Percentiles rank a stretch among this genome's conserved stretches.
These are phyloP conservation scores for Struthio camelus DNA, from an alignment of 2,113 vertebrate species.

Conservation along the genomic window DNA sequence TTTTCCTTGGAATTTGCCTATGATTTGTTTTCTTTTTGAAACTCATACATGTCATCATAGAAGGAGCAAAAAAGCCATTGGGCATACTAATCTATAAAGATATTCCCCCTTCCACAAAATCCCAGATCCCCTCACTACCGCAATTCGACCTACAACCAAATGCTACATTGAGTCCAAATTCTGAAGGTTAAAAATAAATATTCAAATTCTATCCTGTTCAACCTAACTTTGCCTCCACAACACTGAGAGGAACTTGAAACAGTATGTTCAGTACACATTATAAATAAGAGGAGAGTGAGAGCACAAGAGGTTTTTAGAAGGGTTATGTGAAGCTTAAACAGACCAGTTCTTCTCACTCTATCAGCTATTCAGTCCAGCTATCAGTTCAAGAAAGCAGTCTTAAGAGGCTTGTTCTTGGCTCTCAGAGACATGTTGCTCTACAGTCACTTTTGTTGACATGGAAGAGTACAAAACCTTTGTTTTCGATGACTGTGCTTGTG, in stretches of 20 bases:
- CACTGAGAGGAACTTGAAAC: not conserved
- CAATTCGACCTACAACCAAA: not conserved
- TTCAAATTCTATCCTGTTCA: not conserved
- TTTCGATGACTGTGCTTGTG: not conserved
- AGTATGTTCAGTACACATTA: not conserved
- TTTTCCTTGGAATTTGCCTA: not conserved
- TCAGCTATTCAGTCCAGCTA: rapidly evolving
- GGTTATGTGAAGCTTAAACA: not conserved
- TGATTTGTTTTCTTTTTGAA: not conserved
- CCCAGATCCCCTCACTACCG: not conserved
- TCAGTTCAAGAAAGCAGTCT: not conserved
- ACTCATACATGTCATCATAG: not conserved
- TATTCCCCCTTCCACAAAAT: not conserved
- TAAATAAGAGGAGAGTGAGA: not conserved
- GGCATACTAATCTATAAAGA: not conserved
- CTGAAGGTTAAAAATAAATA: not conserved
- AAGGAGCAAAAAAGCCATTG: not conserved
- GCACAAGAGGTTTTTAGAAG: not conserved
- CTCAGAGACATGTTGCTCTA: not conserved
- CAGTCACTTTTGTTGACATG: not conserved
- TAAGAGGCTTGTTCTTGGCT: not conserved
- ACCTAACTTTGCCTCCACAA: not conserved
- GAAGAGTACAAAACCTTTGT: not conserved
- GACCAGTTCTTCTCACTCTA: not conserved
- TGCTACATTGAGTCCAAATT: not conserved